Evolutionary conservation across 2,113 vertebrate genomes (phyloP).

Genomic region (Crotalus viridis): DNA sequence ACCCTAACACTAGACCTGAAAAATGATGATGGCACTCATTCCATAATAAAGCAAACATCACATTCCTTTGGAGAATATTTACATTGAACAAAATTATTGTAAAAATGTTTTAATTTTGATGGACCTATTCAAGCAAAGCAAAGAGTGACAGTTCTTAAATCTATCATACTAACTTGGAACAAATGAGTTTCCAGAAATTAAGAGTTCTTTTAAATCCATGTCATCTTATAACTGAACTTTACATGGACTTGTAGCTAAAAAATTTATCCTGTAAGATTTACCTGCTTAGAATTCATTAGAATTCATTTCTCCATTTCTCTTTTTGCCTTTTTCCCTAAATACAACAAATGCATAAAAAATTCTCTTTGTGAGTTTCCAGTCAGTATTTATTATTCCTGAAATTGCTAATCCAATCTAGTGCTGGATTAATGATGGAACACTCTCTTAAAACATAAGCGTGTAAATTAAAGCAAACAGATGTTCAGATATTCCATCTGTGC

Average conservation of each 20-base stretch:
- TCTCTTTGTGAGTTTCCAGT: conserved; percentile 27
- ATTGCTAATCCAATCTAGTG: conserved; percentile 43
- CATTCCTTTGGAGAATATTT: conserved; percentile 8
- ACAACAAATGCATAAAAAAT: conserved; percentile 11
- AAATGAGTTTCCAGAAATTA: conserved; percentile 39
- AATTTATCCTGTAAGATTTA: conserved; percentile 47
- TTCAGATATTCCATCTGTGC: conserved; percentile 29
- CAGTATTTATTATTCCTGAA: conserved; percentile 34
- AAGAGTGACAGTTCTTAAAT: conserved; percentile 42
- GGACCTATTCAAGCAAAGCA: conserved; percentile 32
- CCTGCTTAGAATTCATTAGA: conserved; percentile 34
- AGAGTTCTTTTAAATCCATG: conserved; percentile 51
- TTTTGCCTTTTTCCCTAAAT: neutral
- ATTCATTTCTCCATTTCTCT: conserved; percentile 36
- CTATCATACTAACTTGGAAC: conserved; percentile 40
- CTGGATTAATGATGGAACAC: conserved; percentile 36
- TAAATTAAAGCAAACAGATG: conserved; percentile 51
- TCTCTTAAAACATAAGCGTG: conserved; percentile 40
- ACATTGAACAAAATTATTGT: conserved; percentile 15
- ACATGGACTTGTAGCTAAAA: conserved; percentile 43
- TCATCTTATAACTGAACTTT: conserved; percentile 48
- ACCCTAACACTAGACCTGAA: neutral
- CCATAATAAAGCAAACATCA: neutral
- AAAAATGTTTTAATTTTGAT: neutral
- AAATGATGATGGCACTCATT: neutral